A percentile compares a stretch with the other conserved stretches of the same genome.
These are phyloP conservation scores for Microplitis mediator DNA, from an alignment of 1,140 invertebrate genomes.

Conservation along the genomic window DNA sequence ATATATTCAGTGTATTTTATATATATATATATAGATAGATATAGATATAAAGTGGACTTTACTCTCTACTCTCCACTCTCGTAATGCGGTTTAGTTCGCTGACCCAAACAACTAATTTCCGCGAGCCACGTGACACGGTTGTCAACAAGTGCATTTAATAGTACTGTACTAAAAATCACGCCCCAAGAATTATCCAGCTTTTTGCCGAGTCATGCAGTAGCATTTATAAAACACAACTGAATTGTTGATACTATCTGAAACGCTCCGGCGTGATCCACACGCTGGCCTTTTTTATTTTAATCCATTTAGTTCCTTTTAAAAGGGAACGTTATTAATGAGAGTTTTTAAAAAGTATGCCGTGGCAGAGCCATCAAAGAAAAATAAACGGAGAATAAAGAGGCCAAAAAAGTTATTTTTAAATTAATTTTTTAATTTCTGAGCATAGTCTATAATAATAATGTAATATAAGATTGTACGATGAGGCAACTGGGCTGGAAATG, in stretches of 20 bases:
- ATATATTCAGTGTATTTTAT: not conserved
- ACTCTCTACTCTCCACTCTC: not conserved
- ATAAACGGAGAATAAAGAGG: not conserved
- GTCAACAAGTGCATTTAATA: constrained; percentile 26
- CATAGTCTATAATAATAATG: constrained; percentile 4
- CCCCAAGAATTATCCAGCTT: not conserved
- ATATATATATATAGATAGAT: not conserved
- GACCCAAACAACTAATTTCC: constrained; percentile 31
- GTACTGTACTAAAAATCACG: constrained; percentile 10
- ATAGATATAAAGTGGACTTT: not conserved
- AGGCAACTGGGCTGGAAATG: constrained; percentile 11
- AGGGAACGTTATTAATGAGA: too few relatives aligned
- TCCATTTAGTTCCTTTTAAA: too few relatives aligned
- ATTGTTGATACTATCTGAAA: not conserved
- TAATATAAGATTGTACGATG: constrained; percentile 9
- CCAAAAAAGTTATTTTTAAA: constrained; percentile 30
- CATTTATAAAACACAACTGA: not conserved
- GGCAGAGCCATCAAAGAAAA: too few relatives aligned
- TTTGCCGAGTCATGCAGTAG: not conserved
- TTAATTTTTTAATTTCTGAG: constrained; percentile 10
- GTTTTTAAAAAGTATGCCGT: too few relatives aligned
- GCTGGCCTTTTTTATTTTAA: too few relatives aligned
- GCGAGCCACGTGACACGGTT: constrained; percentile 29
- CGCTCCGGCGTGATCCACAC: not conserved
- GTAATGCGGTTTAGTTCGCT: constrained; percentile 35